These are phyloP conservation scores for Platorchestia sp. DNA, from an alignment of 1,140 invertebrate genomes.

Conservation along the genomic window DNA sequence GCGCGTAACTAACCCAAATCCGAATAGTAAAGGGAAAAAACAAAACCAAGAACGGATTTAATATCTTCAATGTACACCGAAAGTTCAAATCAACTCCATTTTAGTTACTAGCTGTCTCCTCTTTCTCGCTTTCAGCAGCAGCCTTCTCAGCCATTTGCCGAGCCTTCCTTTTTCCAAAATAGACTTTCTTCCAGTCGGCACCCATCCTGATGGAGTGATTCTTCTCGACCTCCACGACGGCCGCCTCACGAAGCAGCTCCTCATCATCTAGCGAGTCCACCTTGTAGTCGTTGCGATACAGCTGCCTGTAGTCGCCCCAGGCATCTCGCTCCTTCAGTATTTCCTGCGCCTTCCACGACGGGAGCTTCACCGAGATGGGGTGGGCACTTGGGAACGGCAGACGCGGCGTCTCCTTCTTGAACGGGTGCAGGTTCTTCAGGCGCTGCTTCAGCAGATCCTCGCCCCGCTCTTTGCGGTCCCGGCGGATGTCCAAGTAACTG, in stretches of 20 bases:
- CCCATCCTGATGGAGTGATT: not conserved
- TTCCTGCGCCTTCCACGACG: conserved; percentile 80
- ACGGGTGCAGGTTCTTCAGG: conserved; percentile 85
- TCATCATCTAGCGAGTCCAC: conserved; percentile 2
- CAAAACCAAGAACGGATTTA: not conserved
- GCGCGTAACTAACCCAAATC: not conserved
- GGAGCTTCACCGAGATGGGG: conserved; percentile 71
- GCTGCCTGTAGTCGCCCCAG: conserved; percentile 69
- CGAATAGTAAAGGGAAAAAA: not conserved
- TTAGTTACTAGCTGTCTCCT: not conserved
- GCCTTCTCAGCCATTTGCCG: not conserved
- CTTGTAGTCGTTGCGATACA: conserved; percentile 62
- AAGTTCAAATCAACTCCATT: not conserved
- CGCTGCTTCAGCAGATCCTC: conserved; percentile 89
- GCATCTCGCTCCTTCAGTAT: conserved; percentile 59
- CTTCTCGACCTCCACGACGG: not conserved
- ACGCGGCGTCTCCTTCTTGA: conserved; percentile 77
- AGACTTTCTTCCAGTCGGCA: not conserved
- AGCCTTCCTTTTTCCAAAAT: not conserved
- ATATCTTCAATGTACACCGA: not conserved
- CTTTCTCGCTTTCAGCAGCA: not conserved
- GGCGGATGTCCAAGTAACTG: conserved; percentile 90
- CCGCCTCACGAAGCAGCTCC: conserved; percentile 11
- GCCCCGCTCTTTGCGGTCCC: conserved; percentile 88
- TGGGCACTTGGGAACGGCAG: conserved; percentile 83